Evolutionary conservation across 2,888 invertebrate genomes (phyloP).

Genomic region (Sabatieria punctata): DNA sequence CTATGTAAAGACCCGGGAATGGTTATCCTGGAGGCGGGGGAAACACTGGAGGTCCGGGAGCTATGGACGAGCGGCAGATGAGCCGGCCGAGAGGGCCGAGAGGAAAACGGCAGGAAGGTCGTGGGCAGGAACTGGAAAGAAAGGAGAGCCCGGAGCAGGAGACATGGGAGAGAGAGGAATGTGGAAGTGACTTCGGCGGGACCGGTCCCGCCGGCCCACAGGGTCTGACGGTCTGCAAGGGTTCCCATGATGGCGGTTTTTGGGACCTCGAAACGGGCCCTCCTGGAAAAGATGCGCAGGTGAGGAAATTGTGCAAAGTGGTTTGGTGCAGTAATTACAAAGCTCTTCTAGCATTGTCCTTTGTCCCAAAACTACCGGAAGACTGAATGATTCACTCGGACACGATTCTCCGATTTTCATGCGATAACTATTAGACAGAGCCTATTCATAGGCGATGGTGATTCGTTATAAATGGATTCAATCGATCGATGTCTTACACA

Average conservation of each 20-base stretch:
- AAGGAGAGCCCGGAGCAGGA: not conserved
- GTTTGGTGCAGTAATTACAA: too few species aligned
- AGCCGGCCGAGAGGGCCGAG: not conserved
- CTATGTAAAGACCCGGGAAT: not conserved
- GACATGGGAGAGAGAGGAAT: not conserved
- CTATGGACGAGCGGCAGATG: not conserved
- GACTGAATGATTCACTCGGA: too few species aligned
- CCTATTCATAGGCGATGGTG: too few species aligned
- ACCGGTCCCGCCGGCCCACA: not conserved
- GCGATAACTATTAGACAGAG: too few species aligned
- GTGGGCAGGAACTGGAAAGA: not conserved
- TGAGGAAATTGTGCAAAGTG: too few species aligned
- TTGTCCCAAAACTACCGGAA: too few species aligned
- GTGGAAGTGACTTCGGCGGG: not conserved
- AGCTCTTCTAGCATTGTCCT: too few species aligned
- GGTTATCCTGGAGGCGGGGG: not conserved
- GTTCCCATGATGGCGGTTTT: not conserved
- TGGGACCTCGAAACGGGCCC: not conserved
- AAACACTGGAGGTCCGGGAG: not conserved
- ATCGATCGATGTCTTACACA: too few species aligned
- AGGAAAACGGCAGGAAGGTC: not conserved
- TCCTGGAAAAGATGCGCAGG: not conserved
- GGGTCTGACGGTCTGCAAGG: not conserved
- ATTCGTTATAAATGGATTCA: too few species aligned
- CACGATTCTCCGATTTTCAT: too few species aligned